Evolutionary conservation across 1,140 invertebrate genomes (phyloP).

Genomic region (Ceratina australensis): DNA sequence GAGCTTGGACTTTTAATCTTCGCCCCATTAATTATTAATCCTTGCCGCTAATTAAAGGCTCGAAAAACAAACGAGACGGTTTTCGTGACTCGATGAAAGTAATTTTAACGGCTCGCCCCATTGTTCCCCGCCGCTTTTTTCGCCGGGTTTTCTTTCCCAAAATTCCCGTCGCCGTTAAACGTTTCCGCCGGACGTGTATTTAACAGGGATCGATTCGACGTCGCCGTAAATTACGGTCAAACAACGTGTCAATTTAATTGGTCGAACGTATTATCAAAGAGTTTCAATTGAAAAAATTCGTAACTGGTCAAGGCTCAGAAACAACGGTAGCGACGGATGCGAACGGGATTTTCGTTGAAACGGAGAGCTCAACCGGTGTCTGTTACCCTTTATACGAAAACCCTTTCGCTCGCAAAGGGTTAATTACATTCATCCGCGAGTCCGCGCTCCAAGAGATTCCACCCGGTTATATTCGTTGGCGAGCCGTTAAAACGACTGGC

Average conservation of each 20-base stretch:
- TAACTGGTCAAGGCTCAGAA: too few species aligned
- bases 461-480: constrained; percentile 5
- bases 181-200: too few species aligned
- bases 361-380: too few species aligned
- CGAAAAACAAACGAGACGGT: constrained; percentile 33
- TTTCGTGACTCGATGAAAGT: constrained; percentile 25
- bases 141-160: neutral
- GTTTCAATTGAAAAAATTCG: too few species aligned
- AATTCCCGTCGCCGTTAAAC: too few species aligned
- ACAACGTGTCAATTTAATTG: too few species aligned
- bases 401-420: neutral
- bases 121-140: neutral
- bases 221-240: too few species aligned
- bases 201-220: too few species aligned
- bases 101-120: constrained; percentile 21
- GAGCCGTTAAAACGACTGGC: constrained; percentile 13
- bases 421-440: constrained; percentile 6
- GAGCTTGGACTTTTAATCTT: constrained; percentile 44
- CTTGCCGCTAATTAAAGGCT: constrained; percentile 40
- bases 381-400: too few species aligned
- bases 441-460: constrained; percentile 1
- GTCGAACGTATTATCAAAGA: too few species aligned
- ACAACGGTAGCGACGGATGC: too few species aligned
- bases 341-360: too few species aligned
- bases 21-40: constrained; percentile 41